Conservation (phyloP, 2,113 vertebrate species). For the Arothron firmamentum region DNA sequence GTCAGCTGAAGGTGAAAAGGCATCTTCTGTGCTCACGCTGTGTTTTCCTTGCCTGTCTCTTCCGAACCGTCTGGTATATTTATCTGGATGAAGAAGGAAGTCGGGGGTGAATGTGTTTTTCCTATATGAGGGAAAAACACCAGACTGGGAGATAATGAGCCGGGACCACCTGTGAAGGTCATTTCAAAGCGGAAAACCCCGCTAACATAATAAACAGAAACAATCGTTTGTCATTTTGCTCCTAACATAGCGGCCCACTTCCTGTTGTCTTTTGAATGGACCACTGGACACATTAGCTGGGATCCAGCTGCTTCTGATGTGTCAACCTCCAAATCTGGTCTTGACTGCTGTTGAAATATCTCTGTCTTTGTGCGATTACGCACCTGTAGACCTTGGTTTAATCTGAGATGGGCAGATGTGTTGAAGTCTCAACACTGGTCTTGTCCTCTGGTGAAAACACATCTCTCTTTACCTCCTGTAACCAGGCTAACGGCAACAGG, state of each 20-base stretch:
- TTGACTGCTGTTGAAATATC: no score
- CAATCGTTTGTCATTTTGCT: constrained; percentile 33
- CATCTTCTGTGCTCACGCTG: constrained; percentile 5
- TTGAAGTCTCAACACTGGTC: constrained; percentile 17
- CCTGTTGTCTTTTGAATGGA: constrained; percentile 60
- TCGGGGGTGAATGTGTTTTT: constrained; percentile 53
- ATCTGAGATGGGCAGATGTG: background rate
- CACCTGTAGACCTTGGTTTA: no score
- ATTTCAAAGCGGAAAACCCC: constrained; percentile 60
- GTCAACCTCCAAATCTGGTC: background rate
- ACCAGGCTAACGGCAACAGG: constrained; percentile 32
- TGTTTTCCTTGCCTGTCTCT: constrained; percentile 24
- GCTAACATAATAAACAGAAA: constrained; percentile 60
- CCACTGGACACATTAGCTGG: background rate
- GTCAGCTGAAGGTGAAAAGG: background rate
- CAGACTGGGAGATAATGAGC: constrained; percentile 41
- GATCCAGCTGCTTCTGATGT: background rate
- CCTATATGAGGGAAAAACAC: constrained; percentile 56
- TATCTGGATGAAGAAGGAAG: constrained; percentile 44
- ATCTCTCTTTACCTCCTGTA: constrained; percentile 41
- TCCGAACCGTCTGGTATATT: constrained; percentile 34
- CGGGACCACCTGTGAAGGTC: constrained; percentile 68
- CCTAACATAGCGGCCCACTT: constrained; percentile 42
- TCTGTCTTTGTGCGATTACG: no score
- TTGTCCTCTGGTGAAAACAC: constrained; percentile 37